Percentiles rank a stretch among this genome's conserved stretches.
phyloP scores from a whole-genome alignment of 2,797 vertebrate genomes.

The Hippoglossus hippoglossus region DNA sequence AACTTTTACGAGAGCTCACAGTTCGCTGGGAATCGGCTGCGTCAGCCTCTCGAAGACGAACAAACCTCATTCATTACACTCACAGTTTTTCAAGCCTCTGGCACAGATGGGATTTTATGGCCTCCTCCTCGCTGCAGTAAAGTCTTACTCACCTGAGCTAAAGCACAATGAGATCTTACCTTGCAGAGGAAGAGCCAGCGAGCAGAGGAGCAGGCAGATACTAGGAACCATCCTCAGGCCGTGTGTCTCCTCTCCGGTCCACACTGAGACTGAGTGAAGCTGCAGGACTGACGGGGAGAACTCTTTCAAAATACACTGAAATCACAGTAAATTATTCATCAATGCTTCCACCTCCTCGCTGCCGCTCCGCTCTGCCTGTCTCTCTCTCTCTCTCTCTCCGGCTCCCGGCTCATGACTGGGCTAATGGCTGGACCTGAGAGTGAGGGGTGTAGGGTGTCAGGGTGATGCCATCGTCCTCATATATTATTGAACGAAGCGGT shows the following conservation, averaged over 20 bases:
- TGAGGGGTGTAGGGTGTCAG: slow-evolving; percentile 72
- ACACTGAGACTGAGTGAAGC: not conserved
- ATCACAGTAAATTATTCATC: slow-evolving; percentile 80
- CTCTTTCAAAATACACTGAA: slow-evolving; percentile 60
- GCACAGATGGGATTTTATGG: slow-evolving; percentile 48
- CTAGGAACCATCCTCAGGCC: slow-evolving; percentile 54
- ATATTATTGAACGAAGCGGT: slow-evolving; percentile 75
- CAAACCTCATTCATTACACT: slow-evolving; percentile 67
- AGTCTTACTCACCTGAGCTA: not conserved
- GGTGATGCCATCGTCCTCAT: slow-evolving; percentile 65
- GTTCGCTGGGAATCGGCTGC: slow-evolving; percentile 47
- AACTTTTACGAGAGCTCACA: slow-evolving; percentile 60
- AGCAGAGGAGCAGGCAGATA: slow-evolving; percentile 66
- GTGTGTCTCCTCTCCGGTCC: slow-evolving; percentile 47
- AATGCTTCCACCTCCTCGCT: slow-evolving; percentile 43
- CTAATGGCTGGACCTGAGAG: slow-evolving; percentile 49
- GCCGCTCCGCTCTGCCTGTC: slow-evolving; percentile 46
- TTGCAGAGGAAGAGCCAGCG: slow-evolving; percentile 65
- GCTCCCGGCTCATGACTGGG: slow-evolving; percentile 47
- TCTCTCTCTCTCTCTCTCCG: slow-evolving; percentile 48
- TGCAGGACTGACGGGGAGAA: slow-evolving; percentile 37
- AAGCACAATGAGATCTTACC: slow-evolving; percentile 73
- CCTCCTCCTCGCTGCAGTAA: slow-evolving; percentile 20
- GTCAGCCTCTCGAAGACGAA: slow-evolving; percentile 45
- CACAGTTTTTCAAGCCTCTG: slow-evolving; percentile 55